These are phyloP conservation scores for Petrosia ficiformis DNA, from an alignment of 37 sponge, comb jelly and placozoan species.

Conservation along the genomic window DNA sequence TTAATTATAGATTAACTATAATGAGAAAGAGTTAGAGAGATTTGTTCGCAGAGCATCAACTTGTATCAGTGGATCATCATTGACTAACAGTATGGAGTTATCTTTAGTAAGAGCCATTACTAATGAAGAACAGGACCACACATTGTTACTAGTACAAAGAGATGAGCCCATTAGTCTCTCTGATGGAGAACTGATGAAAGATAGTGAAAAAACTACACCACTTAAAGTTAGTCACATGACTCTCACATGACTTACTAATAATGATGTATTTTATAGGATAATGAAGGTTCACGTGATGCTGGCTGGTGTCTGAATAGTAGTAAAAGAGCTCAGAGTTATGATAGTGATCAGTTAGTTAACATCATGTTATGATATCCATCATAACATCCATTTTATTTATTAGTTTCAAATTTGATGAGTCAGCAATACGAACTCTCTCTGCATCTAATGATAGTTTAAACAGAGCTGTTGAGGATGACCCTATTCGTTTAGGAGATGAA, in stretches of 20 bases:
- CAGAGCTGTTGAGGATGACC: constrained; percentile 4
- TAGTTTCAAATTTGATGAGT: constrained; percentile 5
- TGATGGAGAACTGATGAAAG: neutral
- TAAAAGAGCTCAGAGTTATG: too few species aligned
- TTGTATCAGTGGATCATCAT: neutral
- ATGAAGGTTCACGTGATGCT: too few species aligned
- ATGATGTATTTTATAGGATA: too few species aligned
- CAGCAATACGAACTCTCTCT: neutral
- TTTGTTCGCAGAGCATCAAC: constrained; percentile 38
- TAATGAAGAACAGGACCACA: too few species aligned
- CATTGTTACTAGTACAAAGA: too few species aligned
- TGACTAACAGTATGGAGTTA: constrained; percentile 13
- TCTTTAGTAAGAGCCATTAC: neutral
- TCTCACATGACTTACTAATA: too few species aligned
- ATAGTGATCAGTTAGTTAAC: too few species aligned
- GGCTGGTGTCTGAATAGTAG: too few species aligned
- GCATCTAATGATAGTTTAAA: constrained; percentile 18
- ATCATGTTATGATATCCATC: too few species aligned
- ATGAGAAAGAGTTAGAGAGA: constrained; percentile 38
- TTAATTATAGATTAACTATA: constrained; percentile 36
- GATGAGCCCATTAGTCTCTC: neutral
- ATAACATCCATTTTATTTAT: too few species aligned
- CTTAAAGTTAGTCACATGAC: neutral
- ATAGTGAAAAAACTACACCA: neutral
- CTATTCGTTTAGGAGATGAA: neutral